Base-by-base conservation (phyloP, 2,797 vertebrate genomes). In the Poeciliopsis presidionis region DNA sequence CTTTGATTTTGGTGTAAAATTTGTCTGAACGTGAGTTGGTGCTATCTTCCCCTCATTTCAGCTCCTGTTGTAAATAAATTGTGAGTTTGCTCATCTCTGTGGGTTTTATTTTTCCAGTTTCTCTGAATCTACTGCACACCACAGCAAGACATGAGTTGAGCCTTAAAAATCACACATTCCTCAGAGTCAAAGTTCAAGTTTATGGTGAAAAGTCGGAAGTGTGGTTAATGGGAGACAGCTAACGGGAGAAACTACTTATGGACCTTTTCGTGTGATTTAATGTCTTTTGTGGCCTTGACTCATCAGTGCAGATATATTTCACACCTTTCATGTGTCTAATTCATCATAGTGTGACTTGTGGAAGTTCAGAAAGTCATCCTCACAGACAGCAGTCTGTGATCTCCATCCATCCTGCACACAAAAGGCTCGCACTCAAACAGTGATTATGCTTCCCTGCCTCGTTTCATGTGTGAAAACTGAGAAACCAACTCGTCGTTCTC, bases 381-480 rank as follows among this genome's bases (percentile, higher is more conserved):
- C 79, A 84, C 77, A 46, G 55, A 53, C 14, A 49, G 6, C 43
- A 30, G 73, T 77, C 79, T 86, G 90, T 57, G 81, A 83, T 82
- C 84, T 88, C 63, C 3, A 8, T 65, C 41, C 41, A 70, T 89
- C 8, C 67, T 57, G n/a, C 65, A 80, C 76, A 77, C 79, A 78
- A 67, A 67, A 67, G 73, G 69, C 72, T 59, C 75, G 47, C 33
- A 70, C 77, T 75, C 79, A 78, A 69, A 16, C 14, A 5, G 41
- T 45, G 77, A 90, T 89, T 87, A 81, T 47, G 55, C 69, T 88
- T 73, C 53, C 30, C 55, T 74, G 22, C 59, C 73, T 57, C 5
- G 79, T 88, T 91, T 91, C 77, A 89, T 89, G 85, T 89, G 85
- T 86, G 83, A 87, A 91, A 93, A 88, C 81, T 59, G 83, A 92